Evolutionary conservation across 2,113 vertebrate species (phyloP).

Genomic region (Festucalex cinctus): DNA sequence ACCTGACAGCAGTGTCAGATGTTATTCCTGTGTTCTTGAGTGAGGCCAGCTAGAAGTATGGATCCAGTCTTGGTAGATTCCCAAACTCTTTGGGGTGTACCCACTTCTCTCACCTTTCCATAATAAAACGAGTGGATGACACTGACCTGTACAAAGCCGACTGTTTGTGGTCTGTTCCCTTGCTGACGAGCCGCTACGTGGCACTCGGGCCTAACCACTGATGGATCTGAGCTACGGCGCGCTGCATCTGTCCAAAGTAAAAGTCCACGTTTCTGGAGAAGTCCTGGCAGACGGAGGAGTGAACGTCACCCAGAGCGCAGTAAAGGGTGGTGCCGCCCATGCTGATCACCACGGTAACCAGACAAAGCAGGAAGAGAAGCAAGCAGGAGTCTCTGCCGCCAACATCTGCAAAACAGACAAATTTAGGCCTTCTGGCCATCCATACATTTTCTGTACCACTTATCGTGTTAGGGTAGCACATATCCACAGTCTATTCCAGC

Average conservation of each 20-base stretch:
- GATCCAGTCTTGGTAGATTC: constrained; percentile 11
- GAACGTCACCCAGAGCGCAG: constrained; percentile 87
- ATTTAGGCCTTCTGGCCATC: neutral
- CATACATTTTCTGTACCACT: neutral
- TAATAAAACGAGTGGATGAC: neutral
- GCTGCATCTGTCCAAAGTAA: constrained; percentile 83
- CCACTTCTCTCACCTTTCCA: neutral
- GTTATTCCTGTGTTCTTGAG: constrained; percentile 10
- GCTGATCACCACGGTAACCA: constrained; percentile 93
- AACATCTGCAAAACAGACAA: constrained; percentile 76
- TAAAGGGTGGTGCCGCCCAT: constrained; percentile 94
- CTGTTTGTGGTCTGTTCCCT: neutral
- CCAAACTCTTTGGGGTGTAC: neutral
- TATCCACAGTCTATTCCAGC: neutral
- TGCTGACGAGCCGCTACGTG: constrained; percentile 58
- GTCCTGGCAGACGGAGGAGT: constrained; percentile 90
- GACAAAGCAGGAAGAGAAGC: constrained; percentile 88
- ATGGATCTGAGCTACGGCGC: constrained; percentile 79
- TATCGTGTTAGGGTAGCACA: neutral
- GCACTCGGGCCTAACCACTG: constrained; percentile 81
- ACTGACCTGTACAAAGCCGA: neutral
- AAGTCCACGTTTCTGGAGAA: constrained; percentile 92
- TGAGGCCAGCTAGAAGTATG: constrained; percentile 13
- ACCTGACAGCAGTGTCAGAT: constrained; percentile 1
- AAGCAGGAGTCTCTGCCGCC: constrained; percentile 87